Evolutionary conservation across 37 sponge, comb jelly and placozoan genomes (phyloP).

Genomic region (Halisarca cf. caerulea): DNA sequence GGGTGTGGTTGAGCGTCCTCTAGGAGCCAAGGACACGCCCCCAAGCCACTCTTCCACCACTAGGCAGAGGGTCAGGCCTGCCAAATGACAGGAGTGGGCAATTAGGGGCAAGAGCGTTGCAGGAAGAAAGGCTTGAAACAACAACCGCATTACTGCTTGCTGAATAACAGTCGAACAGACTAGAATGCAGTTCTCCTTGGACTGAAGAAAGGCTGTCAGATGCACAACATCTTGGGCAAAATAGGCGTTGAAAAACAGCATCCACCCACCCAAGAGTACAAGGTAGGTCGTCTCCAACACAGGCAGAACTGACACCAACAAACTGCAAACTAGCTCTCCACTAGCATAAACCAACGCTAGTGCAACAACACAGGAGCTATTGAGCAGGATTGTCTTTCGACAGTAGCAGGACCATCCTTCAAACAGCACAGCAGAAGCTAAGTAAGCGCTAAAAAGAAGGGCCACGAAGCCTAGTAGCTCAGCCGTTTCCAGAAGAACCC

Average conservation of each 20-base stretch:
- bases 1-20: too few relatives aligned
- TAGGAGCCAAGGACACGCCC: too few relatives aligned
- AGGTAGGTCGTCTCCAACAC: constrained; percentile 29
- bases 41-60: too few relatives aligned
- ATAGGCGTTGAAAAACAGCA: constrained; percentile 15
- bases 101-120: constrained; percentile 39
- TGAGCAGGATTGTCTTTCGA: neutral
- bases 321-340: neutral
- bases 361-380: neutral
- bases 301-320: neutral
- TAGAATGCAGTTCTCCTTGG: constrained; percentile 28
- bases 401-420: neutral
- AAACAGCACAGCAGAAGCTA: neutral
- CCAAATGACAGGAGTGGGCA: constrained; percentile 24
- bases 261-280: constrained; percentile 20
- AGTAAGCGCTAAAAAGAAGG: neutral
- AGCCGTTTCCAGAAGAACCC: neutral
- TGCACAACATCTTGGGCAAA: constrained; percentile 11
- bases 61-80: constrained; percentile 43
- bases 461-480: neutral
- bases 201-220: constrained; percentile 19
- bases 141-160: neutral
- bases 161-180: constrained; percentile 19
- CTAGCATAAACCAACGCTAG: neutral
- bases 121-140: constrained; percentile 46